A percentile compares a stretch with the other conserved stretches of the same genome.
These are phyloP conservation scores for Phylloscopus whistleri DNA, from an alignment of 2,113 vertebrate species.

Conservation along the genomic window DNA sequence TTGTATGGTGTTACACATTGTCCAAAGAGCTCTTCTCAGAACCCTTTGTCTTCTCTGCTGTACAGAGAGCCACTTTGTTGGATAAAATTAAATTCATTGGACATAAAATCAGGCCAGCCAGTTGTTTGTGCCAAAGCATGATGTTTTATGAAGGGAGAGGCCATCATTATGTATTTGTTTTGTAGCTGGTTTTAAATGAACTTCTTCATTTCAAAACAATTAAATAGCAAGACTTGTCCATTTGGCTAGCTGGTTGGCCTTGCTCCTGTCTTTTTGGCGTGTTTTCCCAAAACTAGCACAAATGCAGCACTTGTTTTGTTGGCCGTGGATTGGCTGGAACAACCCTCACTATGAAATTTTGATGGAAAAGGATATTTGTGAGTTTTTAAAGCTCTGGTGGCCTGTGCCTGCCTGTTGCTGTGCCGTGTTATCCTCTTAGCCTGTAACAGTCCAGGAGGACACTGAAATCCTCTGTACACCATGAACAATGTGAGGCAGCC, in stretches of 20 bases:
- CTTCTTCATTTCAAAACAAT: constrained; percentile 45
- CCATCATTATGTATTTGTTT: constrained; percentile 36
- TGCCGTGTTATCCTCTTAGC: neutral
- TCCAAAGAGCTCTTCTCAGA: neutral
- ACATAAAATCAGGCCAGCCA: constrained; percentile 3
- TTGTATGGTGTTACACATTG: neutral
- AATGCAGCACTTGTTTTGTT: constrained; percentile 34
- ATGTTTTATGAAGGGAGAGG: constrained; percentile 30
- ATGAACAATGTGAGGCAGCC: neutral
- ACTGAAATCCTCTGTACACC: neutral
- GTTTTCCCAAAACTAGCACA: constrained; percentile 32
- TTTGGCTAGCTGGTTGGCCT: constrained; percentile 30
- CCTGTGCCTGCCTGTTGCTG: neutral
- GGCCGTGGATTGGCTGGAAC: neutral
- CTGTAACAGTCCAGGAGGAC: neutral
- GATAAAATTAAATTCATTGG: neutral
- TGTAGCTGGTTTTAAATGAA: constrained; percentile 32
- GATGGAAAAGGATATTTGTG: neutral
- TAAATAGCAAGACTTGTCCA: constrained; percentile 38
- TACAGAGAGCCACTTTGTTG: neutral
- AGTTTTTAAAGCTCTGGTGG: neutral
- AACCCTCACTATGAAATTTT: neutral
- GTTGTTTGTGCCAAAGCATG: constrained; percentile 16
- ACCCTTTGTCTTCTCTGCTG: neutral
- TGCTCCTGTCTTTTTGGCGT: constrained; percentile 2